A percentile compares a stretch with the other conserved stretches of the same genome.
Conservation (phyloP, 1,140 invertebrate genomes). For the Megathymus violae region DNA sequence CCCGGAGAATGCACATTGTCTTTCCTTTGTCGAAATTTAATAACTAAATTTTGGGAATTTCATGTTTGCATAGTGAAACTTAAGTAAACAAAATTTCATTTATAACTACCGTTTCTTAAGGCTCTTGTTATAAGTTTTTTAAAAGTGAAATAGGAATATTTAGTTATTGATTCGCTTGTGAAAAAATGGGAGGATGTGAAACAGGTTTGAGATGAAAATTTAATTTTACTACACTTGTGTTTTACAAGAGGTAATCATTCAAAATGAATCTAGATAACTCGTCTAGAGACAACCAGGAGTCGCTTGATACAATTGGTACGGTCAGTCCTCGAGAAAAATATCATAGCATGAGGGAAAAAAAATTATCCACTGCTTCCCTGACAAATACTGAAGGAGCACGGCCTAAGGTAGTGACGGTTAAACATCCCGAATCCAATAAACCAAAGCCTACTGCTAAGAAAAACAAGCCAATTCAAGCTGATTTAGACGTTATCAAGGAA, state of each 20-base stretch:
- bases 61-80: slow-evolving; percentile 4
- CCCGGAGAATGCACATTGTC: slow-evolving; percentile 7
- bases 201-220: slow-evolving; percentile 33
- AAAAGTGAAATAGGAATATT: neutral
- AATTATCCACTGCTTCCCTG: slow-evolving; percentile 90
- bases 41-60: slow-evolving; percentile 4
- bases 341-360: slow-evolving; percentile 89
- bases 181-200: slow-evolving; percentile 31
- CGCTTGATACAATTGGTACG: slow-evolving; percentile 67
- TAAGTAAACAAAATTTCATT: neutral
- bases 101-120: neutral
- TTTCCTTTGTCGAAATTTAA: slow-evolving; percentile 16
- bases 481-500: slow-evolving; percentile 97
- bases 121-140: neutral
- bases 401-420: slow-evolving; percentile 96
- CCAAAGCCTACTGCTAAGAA: slow-evolving; percentile 96
- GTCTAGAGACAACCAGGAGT: slow-evolving; percentile 76
- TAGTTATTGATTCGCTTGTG: slow-evolving; percentile 36
- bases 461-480: slow-evolving; percentile 95
- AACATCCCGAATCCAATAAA: slow-evolving; percentile 97
- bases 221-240: slow-evolving; percentile 6
- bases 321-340: slow-evolving; percentile 78
- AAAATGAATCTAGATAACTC: slow-evolving; percentile 80
- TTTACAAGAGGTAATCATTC: slow-evolving; percentile 28
- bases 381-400: slow-evolving; percentile 87